Percentiles rank a stretch among this genome's conserved stretches.
Conservation (phyloP, 2,888 invertebrate species). For the Lordiphosa fenestrarum region DNA sequence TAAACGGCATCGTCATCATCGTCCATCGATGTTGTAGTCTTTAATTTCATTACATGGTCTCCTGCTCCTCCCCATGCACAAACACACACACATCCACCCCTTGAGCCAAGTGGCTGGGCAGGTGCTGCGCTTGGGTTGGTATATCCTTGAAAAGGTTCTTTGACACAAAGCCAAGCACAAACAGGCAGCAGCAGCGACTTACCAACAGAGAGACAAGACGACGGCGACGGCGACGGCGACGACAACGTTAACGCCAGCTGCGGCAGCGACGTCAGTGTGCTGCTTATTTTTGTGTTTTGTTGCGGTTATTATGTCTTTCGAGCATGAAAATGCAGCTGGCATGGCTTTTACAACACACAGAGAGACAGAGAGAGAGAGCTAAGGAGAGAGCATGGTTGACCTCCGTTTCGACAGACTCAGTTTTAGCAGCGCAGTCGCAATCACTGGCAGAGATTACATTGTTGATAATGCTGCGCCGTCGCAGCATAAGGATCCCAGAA, state of each 20-base stretch:
- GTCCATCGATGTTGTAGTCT: no score
- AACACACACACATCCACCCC: constrained; percentile 23
- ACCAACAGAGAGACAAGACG: constrained; percentile 12
- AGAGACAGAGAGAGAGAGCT: constrained; percentile 11
- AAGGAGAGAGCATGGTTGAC: constrained; percentile 22
- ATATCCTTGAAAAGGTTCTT: constrained; percentile 78
- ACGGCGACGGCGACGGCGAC: constrained; percentile 9
- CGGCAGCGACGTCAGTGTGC: constrained; percentile 31
- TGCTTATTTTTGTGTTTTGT: constrained; percentile 14
- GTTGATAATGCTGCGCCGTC: constrained; percentile 61
- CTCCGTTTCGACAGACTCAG: constrained; percentile 1
- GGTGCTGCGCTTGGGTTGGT: constrained; percentile 20
- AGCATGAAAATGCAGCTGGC: constrained; percentile 62
- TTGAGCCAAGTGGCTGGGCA: constrained; percentile 17
- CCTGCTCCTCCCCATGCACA: not conserved
- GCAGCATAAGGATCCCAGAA: constrained; percentile 54
- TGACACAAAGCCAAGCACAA: constrained; percentile 55
- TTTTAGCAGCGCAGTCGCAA: constrained; percentile 53
- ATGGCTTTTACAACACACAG: constrained; percentile 25
- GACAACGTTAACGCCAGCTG: constrained; percentile 17
- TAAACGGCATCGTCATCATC: no score
- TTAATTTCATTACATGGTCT: constrained; percentile 7
- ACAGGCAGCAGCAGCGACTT: constrained; percentile 28
- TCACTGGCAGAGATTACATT: constrained; percentile 56
- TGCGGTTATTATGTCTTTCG: constrained; percentile 36